Percentiles rank a stretch among this genome's conserved stretches.
Evolutionary conservation across 1,140 invertebrate species (phyloP).

Genomic region (Drosophila chauvacae): DNA sequence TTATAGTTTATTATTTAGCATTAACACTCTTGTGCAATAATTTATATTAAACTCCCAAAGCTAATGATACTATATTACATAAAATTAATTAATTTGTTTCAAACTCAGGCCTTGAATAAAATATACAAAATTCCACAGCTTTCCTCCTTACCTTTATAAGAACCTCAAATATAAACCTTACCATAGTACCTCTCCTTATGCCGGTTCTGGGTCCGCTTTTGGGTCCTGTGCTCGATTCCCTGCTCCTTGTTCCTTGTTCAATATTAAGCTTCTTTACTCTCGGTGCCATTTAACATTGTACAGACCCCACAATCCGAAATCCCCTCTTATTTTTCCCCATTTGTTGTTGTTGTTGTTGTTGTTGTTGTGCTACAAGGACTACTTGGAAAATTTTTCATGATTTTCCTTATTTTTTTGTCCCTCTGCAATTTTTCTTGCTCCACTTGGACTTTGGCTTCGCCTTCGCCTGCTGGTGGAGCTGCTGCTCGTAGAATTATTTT

Average conservation of each 20-base stretch:
- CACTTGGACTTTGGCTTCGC: conserved; percentile 10
- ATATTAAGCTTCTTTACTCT: conserved; percentile 33
- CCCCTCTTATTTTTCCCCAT: neutral
- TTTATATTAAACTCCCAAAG: neutral
- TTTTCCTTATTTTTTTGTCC: conserved; percentile 12
- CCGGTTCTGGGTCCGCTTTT: neutral
- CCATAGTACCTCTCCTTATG: conserved; percentile 3
- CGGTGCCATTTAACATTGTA: conserved; percentile 60
- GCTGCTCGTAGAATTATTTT: conserved; percentile 11
- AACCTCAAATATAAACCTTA: neutral
- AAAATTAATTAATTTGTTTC: neutral
- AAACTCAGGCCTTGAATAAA: neutral
- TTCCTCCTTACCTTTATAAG: neutral
- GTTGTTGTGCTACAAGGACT: conserved; percentile 51
- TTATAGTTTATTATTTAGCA: too few species aligned
- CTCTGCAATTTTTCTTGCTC: conserved; percentile 21
- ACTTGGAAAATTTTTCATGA: conserved; percentile 63
- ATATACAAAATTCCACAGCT: neutral
- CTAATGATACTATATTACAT: too few species aligned
- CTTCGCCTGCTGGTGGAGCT: neutral
- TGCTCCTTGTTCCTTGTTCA: conserved; percentile 1
- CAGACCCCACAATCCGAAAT: neutral
- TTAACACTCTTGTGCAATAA: neutral
- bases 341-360: neutral
- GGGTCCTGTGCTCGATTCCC: neutral